phyloP scores from a whole-genome alignment of 2,797 vertebrate species.

The Chelon auratus region DNA sequence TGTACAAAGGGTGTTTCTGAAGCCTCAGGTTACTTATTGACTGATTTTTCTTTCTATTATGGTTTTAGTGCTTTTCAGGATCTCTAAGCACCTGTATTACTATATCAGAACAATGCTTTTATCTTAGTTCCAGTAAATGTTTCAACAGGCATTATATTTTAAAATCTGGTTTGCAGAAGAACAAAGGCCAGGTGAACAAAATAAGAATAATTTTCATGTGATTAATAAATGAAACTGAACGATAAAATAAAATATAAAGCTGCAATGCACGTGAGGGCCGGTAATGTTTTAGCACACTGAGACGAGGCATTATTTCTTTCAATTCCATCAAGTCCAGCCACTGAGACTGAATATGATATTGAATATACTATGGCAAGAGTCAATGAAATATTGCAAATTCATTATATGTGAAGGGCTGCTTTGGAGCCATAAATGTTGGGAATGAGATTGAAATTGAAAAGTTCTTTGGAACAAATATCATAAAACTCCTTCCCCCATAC shows the following conservation, averaged over 20 bases:
- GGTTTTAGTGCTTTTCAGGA: neutral
- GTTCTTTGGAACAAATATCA: constrained; percentile 79
- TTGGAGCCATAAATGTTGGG: constrained; percentile 80
- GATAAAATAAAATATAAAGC: constrained; percentile 66
- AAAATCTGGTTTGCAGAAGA: constrained; percentile 59
- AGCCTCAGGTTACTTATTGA: neutral
- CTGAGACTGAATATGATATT: constrained; percentile 74
- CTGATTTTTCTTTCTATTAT: neutral
- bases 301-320: constrained; percentile 52
- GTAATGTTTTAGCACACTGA: constrained; percentile 57
- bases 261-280: constrained; percentile 37
- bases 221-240: constrained; percentile 74
- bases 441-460: constrained; percentile 85
- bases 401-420: constrained; percentile 79
- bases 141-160: constrained; percentile 44
- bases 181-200: constrained; percentile 48
- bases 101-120: constrained; percentile 37
- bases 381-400: constrained; percentile 79
- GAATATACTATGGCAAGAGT: constrained; percentile 70
- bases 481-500: constrained; percentile 73
- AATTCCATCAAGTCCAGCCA: constrained; percentile 67
- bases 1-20: neutral
- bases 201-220: constrained; percentile 56
- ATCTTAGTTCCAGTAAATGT: constrained; percentile 34
- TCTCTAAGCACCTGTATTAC: constrained; percentile 26